Base-by-base conservation (phyloP, 2,113 vertebrate species). In the Coryphaenoides rupestris region DNA sequence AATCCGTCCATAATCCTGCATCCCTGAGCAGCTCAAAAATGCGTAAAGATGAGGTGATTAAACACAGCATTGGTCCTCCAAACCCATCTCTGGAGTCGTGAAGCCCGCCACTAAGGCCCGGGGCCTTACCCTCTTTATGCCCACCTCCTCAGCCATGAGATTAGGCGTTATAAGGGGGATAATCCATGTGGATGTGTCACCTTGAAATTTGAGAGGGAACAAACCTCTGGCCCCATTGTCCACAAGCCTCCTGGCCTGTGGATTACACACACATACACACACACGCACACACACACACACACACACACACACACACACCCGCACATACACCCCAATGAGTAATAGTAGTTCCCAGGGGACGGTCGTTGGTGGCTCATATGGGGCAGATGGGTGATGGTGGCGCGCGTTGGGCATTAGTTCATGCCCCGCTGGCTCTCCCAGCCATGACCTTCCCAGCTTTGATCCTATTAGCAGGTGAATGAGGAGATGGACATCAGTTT, bases 391-490 rank as follows among this genome's bases (percentile, higher is more conserved):
- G 55, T 17, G 3, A 73, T 62, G 74, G 33, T 78, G 83, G 89
- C 67, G 77, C 75, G 61, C 65, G 79, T 70, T 80, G 21, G 40
- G 73, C 73, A 82, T 83, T 76, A 83, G 73, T 76, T 70, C 62
- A 79, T 4, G 73, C 74, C 60, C 76, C 66, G 61, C 69, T 69
- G 76, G 53, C 24, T 33, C 55, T 12, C 69, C 69, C 60, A 21
- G 73, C 63, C 66, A 63, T 56, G 77, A 88, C 81, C 82, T 79
- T 84, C 70, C 70, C 75, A 62, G 69, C 64, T 84, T 78, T 88
- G 81, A 90, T 90, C 88, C 88, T 88, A 89, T 89, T 90, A 90
- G 73, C 62, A 71, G 78, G 74, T 80, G 80, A 78, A 85, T 73
- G 72, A 79, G 70, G 75, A 84, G 79, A 79, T 87, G 81, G 84